These are phyloP conservation scores for Apis dorsata DNA, from an alignment of 1,140 invertebrate species.

Conservation along the genomic window DNA sequence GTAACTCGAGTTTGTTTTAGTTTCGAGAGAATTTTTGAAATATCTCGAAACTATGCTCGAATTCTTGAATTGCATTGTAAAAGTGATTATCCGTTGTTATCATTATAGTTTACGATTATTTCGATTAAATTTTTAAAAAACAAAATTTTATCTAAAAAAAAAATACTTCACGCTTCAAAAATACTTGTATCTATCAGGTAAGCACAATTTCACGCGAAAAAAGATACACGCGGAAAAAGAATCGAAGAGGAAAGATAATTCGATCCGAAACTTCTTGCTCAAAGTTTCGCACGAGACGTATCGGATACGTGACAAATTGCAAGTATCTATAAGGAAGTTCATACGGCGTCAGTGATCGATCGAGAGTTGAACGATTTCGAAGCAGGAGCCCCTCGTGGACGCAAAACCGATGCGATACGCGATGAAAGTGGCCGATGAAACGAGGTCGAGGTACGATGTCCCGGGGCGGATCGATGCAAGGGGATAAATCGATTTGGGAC, in stretches of 20 bases:
- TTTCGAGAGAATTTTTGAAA: too few relatives aligned
- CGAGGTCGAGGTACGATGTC: slow-evolving; percentile 13
- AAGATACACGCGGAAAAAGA: not conserved
- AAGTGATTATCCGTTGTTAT: too few relatives aligned
- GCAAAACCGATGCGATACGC: not conserved
- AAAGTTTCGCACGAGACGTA: not conserved
- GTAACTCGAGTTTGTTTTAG: too few relatives aligned
- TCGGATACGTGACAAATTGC: not conserved
- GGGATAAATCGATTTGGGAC: slow-evolving; percentile 1
- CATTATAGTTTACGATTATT: too few relatives aligned
- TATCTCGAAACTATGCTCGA: not conserved
- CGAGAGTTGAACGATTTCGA: not conserved
- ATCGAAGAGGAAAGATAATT: not conserved
- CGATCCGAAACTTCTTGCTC: not conserved
- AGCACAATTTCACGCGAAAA: too few relatives aligned
- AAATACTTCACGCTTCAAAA: too few relatives aligned
- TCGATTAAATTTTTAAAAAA: too few relatives aligned
- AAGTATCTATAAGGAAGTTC: not conserved
- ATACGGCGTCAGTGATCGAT: not conserved
- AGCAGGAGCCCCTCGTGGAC: too few relatives aligned
- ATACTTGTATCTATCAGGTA: too few relatives aligned
- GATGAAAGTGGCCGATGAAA: not conserved
- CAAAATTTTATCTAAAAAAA: too few relatives aligned
- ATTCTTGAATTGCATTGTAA: not conserved
- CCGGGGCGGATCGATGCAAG: not conserved